Percentiles rank a stretch among this genome's conserved stretches.
Conservation (phyloP, 2,113 vertebrate genomes). For the Saguinus imperator region DNA sequence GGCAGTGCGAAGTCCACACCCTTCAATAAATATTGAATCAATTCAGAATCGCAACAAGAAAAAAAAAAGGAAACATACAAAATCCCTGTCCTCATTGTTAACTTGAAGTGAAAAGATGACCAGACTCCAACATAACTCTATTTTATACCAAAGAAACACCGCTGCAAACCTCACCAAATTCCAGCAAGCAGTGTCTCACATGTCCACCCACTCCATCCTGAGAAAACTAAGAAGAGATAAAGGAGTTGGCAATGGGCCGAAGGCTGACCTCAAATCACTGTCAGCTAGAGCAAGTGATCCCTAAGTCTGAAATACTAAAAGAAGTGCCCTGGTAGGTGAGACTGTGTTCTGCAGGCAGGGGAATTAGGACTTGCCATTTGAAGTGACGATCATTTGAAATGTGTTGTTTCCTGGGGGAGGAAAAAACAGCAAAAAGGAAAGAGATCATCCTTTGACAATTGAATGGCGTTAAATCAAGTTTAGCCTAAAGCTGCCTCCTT, state of each 20-base stretch:
- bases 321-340: neutral
- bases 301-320: neutral
- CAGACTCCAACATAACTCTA: neutral
- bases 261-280: neutral
- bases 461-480: too few relatives aligned
- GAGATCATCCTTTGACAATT: neutral
- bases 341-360: neutral
- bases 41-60: neutral
- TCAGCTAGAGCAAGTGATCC: neutral
- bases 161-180: neutral
- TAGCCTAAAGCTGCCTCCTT: too few relatives aligned
- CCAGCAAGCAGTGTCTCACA: neutral
- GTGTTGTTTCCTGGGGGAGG: neutral
- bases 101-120: neutral
- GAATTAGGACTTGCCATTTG: too few relatives aligned
- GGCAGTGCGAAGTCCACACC: neutral
- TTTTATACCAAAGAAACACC: neutral
- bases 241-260: neutral
- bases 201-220: too few relatives aligned
- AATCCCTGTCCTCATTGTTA: neutral
- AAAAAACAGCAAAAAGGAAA: neutral
- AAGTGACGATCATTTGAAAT: neutral
- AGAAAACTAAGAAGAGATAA: neutral
- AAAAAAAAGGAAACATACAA: neutral
- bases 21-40: neutral